Percentiles rank a stretch among this genome's conserved stretches.
Evolutionary conservation across 2,113 vertebrate genomes (phyloP).

Genomic region (Alethe castanea): DNA sequence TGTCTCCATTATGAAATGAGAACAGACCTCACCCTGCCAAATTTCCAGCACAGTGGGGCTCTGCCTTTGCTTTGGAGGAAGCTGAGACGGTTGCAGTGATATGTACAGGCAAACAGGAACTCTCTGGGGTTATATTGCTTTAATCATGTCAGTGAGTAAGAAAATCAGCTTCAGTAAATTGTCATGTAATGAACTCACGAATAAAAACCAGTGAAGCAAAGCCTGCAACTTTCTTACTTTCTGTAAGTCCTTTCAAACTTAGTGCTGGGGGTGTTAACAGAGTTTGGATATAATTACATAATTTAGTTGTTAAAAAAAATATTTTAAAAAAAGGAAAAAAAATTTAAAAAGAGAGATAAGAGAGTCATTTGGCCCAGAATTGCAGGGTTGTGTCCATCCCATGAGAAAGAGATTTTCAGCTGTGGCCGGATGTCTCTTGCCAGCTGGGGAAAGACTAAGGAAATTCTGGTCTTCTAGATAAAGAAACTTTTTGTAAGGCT

Average conservation of each 20-base stretch:
- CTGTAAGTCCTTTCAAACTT: not conserved
- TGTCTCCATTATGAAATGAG: not conserved
- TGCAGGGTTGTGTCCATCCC: fast-evolving
- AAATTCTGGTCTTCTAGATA: not conserved
- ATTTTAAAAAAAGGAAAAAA: not conserved
- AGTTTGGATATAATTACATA: not conserved
- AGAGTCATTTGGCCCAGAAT: not conserved
- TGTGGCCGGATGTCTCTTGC: not conserved
- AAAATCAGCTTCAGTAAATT: not conserved
- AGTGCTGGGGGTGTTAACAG: not conserved
- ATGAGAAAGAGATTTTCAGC: not conserved
- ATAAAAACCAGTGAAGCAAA: slow-evolving; percentile 7
- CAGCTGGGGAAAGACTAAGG: not conserved
- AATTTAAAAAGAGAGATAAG: not conserved
- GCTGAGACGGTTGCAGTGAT: not conserved
- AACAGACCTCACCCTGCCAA: not conserved
- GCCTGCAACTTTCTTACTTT: not conserved
- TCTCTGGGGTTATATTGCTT: not conserved
- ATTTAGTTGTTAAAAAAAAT: not conserved
- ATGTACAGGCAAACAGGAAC: not conserved
- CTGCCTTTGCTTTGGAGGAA: not conserved
- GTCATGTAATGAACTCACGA: not conserved
- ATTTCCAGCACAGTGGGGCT: not conserved
- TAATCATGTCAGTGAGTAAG: slow-evolving; percentile 8
- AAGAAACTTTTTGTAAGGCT: not conserved